Conservation (phyloP, 2,888 invertebrate species). For the Rhingia campestris region DNA sequence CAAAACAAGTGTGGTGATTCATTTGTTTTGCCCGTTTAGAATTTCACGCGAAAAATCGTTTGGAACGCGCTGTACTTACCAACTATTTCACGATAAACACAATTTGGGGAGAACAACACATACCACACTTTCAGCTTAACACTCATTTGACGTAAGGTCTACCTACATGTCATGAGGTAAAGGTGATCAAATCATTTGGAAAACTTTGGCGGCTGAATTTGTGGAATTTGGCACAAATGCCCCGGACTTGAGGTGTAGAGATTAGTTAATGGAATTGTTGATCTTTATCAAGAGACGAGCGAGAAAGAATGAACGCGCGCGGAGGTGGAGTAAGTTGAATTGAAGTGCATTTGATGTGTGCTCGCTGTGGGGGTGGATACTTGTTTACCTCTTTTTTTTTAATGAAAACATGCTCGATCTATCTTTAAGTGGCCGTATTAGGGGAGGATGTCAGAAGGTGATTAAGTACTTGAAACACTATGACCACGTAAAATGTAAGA, state of each 20-base stretch:
- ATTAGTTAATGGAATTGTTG: slow-evolving; percentile 49
- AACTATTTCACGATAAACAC: slow-evolving; percentile 26
- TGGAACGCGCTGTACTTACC: slow-evolving; percentile 19
- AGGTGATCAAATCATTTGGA: slow-evolving; percentile 34
- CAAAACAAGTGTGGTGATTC: slow-evolving; percentile 58
- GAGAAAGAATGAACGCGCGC: neutral
- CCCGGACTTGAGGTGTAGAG: slow-evolving; percentile 5
- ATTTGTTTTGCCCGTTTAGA: slow-evolving; percentile 51
- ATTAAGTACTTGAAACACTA: slow-evolving; percentile 29
- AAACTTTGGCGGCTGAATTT: slow-evolving; percentile 8
- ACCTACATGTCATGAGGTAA: neutral
- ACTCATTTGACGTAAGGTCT: neutral
- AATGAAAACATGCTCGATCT: slow-evolving; percentile 21
- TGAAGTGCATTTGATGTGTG: slow-evolving; percentile 22
- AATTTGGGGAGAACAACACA: neutral
- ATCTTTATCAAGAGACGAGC: neutral
- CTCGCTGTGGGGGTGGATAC: slow-evolving; percentile 23
- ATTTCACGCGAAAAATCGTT: slow-evolving; percentile 28
- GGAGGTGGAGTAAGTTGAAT: neutral
- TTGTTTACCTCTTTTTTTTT: slow-evolving; percentile 8
- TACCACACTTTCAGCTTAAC: neutral
- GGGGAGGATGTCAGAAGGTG: slow-evolving; percentile 39
- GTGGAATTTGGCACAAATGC: slow-evolving; percentile 38
- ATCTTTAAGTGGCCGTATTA: slow-evolving; percentile 35
- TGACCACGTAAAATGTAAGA: slow-evolving; percentile 14